Base-by-base conservation (phyloP, 2,888 invertebrate species). In the Molanna angustata region DNA sequence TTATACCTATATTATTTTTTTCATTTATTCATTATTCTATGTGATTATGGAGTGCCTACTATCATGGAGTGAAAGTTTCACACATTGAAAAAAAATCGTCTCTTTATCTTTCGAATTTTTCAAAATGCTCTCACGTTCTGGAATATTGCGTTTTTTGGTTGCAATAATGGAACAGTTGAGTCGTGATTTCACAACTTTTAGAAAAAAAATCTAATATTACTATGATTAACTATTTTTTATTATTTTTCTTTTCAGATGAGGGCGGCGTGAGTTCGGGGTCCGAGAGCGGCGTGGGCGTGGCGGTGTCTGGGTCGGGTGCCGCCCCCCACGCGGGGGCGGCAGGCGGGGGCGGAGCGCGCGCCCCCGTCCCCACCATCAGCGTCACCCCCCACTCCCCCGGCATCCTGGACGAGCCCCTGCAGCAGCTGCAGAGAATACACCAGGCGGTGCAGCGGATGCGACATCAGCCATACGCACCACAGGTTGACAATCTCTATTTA, bases 341-440 rank as follows among this genome's bases (percentile, higher is more conserved):
- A 64, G 54, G 58, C 53, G 56, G 52, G 52, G 52, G 46, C 20
- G 69, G 60, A 67, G 58, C 49, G 44, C 62, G 62, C 40, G 76
- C 80, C 49, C 69, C 85, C 68, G 87, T 88, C 66, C 91, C 91
- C 57, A 91, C 86, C 52, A 91, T 92, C 67, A 90, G 90, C 72
- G 90, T 92, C 60, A 91, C 91, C 52, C 90, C 91, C 13, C 90
- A 91, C 71, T 90, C 90, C 60, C 90, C 91, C 9, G 89, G 90
- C 57, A 83, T 79, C 61, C 63, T 78, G 66, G 89, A 88, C 65
- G 88, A 89, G 68, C 88, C 86, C 65, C 69, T 86, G 61, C 84
- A 85, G 62, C 87, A 89, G 66, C 74, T 90, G 58, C 80, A 88
- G 54, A 80, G 87, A 59, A 79, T 90, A 43, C 86, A 88, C 66